Evolutionary conservation across 2,797 vertebrate genomes (phyloP), one percentile per base, ranked within the genome.

Genomic region (Buceros bicornis): DNA sequence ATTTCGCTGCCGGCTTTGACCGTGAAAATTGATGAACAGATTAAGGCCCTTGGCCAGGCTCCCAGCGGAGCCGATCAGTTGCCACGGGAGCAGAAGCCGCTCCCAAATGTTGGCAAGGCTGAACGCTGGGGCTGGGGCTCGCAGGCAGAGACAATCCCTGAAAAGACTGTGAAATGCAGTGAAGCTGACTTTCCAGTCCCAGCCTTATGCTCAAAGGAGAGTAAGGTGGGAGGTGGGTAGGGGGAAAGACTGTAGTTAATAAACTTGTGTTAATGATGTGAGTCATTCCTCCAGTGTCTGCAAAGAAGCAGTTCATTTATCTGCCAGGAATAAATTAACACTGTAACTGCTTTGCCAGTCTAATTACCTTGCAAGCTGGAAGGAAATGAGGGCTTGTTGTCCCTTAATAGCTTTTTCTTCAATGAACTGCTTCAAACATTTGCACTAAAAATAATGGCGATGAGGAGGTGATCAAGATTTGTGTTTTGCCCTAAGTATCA

Each of bases 311-410:
- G 53, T 91, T 95, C 86, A 93, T 94, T 92, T 97, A 74, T 95
- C 90, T 94, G 24, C 81, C 70, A 91, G 93, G 93, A 89, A 92
- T 92, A 97, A 97, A 95, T 95, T 92, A 97, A 85, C 65, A 89
- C 85, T 89, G 51, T 88, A 82, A 64, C 94, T 93, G 89, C 95
- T 96, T 96, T 96, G 86, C 97, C 95, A 57, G 21, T 24, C 83
- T 95, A 94, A 97, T 97, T 96, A 82, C 60, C 60, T 64, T n/a
- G 5, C 78, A 54, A 90, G 60, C 88, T 87, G 53, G 92, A 92
- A 92, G 96, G 95, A 95, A 97, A 97, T 89, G 91, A 95, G 65
- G 10, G 67, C 47, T 90, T 88, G 76, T 94, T 93, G 60, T 61
- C 84, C 50, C 64, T 90, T 95, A 95, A 89, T 93, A 80, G 83